Base-by-base conservation (phyloP, 2,888 invertebrate genomes). In the Thyatira batis region DNA sequence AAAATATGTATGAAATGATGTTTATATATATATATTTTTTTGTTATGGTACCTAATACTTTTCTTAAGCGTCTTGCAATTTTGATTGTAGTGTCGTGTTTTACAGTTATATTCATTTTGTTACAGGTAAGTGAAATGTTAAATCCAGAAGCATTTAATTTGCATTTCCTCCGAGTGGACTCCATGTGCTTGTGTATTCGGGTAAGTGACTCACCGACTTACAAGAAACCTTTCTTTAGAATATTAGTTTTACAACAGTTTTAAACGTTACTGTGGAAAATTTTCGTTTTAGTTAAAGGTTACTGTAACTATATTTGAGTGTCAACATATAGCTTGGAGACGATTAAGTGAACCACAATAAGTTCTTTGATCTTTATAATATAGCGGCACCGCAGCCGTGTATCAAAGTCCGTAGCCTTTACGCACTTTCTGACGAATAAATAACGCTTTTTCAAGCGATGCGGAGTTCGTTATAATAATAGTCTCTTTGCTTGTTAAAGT, bases 401-500 rank as follows among this genome's bases (percentile, higher is more conserved):
- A 6, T 45, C 11, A 23, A 45, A 45, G 23, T 9, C n/a, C n/a
- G 45, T n/a, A 45, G 4, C 11, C n/a, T 45, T 11, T 43, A 39
- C 48, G 44, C 28, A 46, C 27, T 28, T 17, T 17, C 39, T 39
- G 5, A 39, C 39, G 39, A 23, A 25, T 50, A 23, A 11, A 49
- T 13, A 23, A n/a, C 45, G 25, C n/a, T 46, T 21, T n/a, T 20
- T 20, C 20, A 11, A 21, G 9, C 11, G 21, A 51, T 51, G 45
- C 53, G 49, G 54, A 53, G 54, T 65, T 69, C 63, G 51, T 63
- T 63, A 64, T 50, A 64, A 61, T 63, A 65, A 58, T 52, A 54
- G 56, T 57, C 57, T 52, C 65, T 61, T 59, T 62, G 65, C 72
- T 74, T 71, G 71, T 75, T 73, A 76, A 61, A 71, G 74, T 73